Percentiles rank a stretch among this genome's conserved stretches.
These are phyloP conservation scores for Osmerus mordax DNA, from an alignment of 2,113 vertebrate genomes.

Conservation along the genomic window DNA sequence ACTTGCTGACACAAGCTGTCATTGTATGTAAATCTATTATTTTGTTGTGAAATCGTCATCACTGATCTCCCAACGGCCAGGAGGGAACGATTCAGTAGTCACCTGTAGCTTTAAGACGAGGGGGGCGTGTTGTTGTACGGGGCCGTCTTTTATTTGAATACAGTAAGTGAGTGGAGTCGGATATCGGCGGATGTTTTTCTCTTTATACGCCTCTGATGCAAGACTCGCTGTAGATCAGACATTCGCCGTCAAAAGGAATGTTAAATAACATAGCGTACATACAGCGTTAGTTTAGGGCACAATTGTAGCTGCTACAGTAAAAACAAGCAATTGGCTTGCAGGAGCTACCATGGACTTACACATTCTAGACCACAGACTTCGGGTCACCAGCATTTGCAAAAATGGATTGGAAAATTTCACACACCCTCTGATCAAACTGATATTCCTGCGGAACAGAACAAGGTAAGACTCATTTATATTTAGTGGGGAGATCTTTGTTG, in stretches of 20 bases:
- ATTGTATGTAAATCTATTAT: too few species aligned
- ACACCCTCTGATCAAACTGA: conserved; percentile 75
- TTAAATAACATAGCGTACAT: not conserved
- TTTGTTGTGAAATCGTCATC: too few species aligned
- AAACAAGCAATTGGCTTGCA: not conserved
- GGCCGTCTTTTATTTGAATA: conserved; percentile 54
- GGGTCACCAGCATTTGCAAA: conserved; percentile 75
- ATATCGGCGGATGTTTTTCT: conserved; percentile 51
- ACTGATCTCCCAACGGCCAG: not conserved
- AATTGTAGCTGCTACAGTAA: not conserved
- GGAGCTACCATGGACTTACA: conserved; percentile 69
- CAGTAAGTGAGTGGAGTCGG: conserved; percentile 38
- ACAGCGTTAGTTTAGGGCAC: not conserved
- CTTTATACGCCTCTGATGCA: conserved; percentile 20
- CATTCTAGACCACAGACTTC: conserved; percentile 76
- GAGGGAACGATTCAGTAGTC: not conserved
- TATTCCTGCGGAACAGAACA: conserved; percentile 75
- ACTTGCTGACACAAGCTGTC: too few species aligned
- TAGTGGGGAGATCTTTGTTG: not conserved
- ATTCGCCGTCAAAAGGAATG: not conserved
- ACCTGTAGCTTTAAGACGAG: conserved; percentile 64
- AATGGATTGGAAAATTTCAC: conserved; percentile 71
- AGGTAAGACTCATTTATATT: conserved; percentile 59
- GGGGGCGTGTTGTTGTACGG: conserved; percentile 42
- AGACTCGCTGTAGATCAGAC: not conserved